A percentile compares a stretch with the other conserved stretches of the same genome.
Conservation (phyloP, 2,797 vertebrate genomes). For the Selene dorsalis region DNA sequence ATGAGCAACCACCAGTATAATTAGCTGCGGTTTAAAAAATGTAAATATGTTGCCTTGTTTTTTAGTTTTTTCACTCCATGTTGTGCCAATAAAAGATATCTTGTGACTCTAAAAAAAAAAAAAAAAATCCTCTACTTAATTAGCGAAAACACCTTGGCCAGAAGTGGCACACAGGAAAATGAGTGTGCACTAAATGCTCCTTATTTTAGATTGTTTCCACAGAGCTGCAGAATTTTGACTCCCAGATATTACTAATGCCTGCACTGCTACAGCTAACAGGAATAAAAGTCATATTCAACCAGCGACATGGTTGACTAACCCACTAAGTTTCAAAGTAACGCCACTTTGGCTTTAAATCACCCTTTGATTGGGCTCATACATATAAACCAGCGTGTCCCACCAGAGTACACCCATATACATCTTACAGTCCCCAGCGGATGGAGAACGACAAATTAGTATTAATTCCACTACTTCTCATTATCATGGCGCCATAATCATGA, state of each 20-base stretch:
- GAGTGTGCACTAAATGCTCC: conserved; percentile 32
- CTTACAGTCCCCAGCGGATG: conserved; percentile 54
- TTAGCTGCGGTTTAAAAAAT: conserved; percentile 56
- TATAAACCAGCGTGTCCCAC: conserved; percentile 37
- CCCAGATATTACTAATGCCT: conserved; percentile 30
- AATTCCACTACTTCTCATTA: conserved; percentile 76
- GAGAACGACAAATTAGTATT: conserved; percentile 76
- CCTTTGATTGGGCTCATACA: conserved; percentile 45
- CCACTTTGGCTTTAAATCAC: conserved; percentile 48
- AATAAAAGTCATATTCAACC: conserved; percentile 22
- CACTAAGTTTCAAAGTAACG: conserved; percentile 26
- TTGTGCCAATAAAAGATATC: conserved; percentile 59
- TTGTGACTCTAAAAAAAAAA: conserved; percentile 47
- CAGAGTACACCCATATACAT: conserved; percentile 66
- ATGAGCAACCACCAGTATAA: conserved; percentile 55
- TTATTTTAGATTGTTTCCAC: conserved; percentile 24
- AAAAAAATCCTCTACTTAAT: conserved; percentile 53
- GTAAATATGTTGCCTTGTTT: conserved; percentile 54
- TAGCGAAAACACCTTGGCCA: conserved; percentile 52
- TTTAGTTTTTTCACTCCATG: conserved; percentile 26
- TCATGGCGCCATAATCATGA: conserved; percentile 71
- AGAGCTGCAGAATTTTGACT: conserved; percentile 26
- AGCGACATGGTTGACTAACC: conserved; percentile 28
- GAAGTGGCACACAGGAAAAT: conserved; percentile 43
- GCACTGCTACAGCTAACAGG: conserved; percentile 18